phyloP scores from a whole-genome alignment of 2,888 invertebrate species.

The Heteropelma amictum region DNA sequence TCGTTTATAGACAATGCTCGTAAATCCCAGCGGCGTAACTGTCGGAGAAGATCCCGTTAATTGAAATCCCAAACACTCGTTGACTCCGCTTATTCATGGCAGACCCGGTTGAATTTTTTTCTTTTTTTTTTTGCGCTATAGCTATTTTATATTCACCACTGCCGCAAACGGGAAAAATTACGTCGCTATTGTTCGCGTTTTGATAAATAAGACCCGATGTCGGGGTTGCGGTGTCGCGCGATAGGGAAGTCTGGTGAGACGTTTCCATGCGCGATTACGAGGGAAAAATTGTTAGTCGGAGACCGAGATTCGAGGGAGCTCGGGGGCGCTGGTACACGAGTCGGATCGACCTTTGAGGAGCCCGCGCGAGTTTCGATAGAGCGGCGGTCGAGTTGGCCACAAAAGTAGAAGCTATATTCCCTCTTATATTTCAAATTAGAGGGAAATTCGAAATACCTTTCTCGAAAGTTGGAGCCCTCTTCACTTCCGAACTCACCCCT shows the following conservation, averaged over 20 bases:
- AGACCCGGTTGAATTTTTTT: background rate
- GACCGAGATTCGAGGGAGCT: background rate
- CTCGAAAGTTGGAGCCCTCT: constrained; percentile 64
- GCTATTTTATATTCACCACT: background rate
- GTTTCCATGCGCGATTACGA: background rate
- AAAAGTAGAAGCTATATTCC: constrained; percentile 57
- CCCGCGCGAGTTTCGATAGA: constrained; percentile 63
- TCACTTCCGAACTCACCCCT: constrained; percentile 40
- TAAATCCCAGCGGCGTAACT: background rate
- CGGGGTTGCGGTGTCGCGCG: background rate
- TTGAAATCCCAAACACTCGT: background rate
- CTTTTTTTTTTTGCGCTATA: background rate
- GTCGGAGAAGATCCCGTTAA: background rate
- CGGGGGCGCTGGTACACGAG: background rate
- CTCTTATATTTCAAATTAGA: constrained; percentile 72
- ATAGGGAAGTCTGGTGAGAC: background rate
- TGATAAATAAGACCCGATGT: background rate
- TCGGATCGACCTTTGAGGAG: constrained; percentile 65
- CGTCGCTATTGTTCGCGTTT: background rate
- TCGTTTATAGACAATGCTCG: background rate
- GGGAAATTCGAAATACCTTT: constrained; percentile 72
- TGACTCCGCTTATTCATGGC: background rate
- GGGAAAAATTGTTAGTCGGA: background rate
- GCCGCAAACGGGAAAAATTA: background rate
- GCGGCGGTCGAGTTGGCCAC: constrained; percentile 53